Conservation (phyloP, 1,140 invertebrate species). For the Drosophila mojavensis region DNA sequence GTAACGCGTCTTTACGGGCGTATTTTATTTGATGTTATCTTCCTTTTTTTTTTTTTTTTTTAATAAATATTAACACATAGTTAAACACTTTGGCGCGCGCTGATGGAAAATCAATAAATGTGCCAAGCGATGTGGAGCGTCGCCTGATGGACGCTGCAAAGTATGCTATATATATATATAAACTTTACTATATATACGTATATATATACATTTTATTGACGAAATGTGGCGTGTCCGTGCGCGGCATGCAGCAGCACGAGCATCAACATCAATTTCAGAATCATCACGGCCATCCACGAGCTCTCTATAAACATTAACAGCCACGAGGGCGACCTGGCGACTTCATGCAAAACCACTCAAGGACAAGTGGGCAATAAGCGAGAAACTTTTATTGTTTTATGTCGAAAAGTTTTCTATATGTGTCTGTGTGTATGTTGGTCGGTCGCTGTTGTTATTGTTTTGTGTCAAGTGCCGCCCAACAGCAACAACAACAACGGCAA, state of each 20-base stretch:
- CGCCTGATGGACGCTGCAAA: slow-evolving; percentile 50
- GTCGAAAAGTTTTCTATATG: slow-evolving; percentile 59
- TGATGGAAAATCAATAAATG: slow-evolving; percentile 79
- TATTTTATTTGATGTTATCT: slow-evolving; percentile 12
- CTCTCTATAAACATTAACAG: slow-evolving; percentile 6
- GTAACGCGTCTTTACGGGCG: slow-evolving; percentile 7
- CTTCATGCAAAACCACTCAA: slow-evolving; percentile 78
- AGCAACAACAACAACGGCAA: background rate
- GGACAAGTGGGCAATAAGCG: slow-evolving; percentile 80
- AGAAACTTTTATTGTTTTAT: slow-evolving; percentile 82
- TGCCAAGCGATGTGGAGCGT: slow-evolving; percentile 10
- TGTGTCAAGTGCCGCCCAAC: slow-evolving; percentile 46
- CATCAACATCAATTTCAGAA: background rate
- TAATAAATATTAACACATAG: slow-evolving; percentile 81
- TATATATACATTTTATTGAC: slow-evolving; percentile 66
- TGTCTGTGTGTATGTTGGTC: slow-evolving; percentile 4
- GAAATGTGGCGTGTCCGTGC: slow-evolving; percentile 59
- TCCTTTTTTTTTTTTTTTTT: slow-evolving; percentile 62
- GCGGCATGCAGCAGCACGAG: slow-evolving; percentile 7
- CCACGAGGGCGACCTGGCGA: slow-evolving; percentile 28
- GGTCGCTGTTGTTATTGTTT: slow-evolving; percentile 32
- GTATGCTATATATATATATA: slow-evolving; percentile 21
- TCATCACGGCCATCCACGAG: slow-evolving; percentile 1
- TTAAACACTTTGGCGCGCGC: slow-evolving; percentile 72
- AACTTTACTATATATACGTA: no score